Percentiles rank a stretch among this genome's conserved stretches.
These are phyloP conservation scores for Madoqua kirkii DNA, from an alignment of 2,113 vertebrate genomes.

Conservation along the genomic window DNA sequence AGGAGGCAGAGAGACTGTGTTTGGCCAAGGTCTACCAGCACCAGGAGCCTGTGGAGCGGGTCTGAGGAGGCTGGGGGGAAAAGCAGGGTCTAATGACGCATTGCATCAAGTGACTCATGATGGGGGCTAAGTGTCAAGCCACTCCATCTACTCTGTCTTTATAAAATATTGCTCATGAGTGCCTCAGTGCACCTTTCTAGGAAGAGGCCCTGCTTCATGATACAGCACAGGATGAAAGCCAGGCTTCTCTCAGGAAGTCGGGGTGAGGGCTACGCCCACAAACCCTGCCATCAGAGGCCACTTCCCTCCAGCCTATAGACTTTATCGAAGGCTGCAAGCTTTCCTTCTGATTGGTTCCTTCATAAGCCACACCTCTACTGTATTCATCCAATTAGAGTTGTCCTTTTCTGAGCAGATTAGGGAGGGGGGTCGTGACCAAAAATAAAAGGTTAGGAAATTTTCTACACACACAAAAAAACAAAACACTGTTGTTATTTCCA, in stretches of 20 bases:
- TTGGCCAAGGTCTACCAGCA: accelerated
- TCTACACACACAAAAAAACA: background rate
- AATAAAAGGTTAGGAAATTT: background rate
- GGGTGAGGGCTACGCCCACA: background rate
- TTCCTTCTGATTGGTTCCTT: background rate
- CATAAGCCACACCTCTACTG: background rate
- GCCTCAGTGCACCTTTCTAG: background rate
- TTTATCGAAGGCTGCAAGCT: background rate
- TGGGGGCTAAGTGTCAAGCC: background rate
- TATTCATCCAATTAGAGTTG: background rate
- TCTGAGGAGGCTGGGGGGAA: background rate
- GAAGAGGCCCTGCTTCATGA: background rate
- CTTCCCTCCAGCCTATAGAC: background rate
- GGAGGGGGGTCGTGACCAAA: accelerated
- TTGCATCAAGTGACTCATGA: background rate
- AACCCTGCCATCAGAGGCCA: background rate
- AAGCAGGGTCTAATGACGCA: background rate
- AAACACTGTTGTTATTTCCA: background rate
- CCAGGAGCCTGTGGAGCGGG: accelerated
- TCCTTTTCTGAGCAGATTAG: background rate
- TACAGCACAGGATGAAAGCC: background rate
- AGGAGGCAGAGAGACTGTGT: background rate
- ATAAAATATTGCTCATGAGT: background rate
- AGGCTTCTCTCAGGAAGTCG: background rate
- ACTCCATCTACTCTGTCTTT: background rate